These are phyloP conservation scores for Poliocrania exsul DNA, from an alignment of 2,797 vertebrate species.

Conservation along the genomic window DNA sequence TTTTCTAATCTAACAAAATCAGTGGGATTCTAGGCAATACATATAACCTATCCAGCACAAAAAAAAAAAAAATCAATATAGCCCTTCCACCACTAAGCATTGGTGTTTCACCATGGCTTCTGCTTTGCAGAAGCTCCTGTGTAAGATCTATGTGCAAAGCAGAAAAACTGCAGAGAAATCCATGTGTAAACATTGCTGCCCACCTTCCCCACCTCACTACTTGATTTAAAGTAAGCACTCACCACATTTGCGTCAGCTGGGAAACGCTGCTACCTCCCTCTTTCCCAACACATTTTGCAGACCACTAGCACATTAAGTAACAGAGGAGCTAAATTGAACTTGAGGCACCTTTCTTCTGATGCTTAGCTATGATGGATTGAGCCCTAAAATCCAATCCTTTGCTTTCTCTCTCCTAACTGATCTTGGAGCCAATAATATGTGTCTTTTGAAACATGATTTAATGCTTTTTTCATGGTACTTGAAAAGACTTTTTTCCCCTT, in stretches of 20 bases:
- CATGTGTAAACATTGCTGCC: background rate
- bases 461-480: background rate
- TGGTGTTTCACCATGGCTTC: background rate
- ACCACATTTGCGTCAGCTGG: background rate
- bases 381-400: background rate
- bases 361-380: background rate
- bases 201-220: background rate
- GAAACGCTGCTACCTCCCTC: background rate
- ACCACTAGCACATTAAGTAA: background rate
- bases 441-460: background rate
- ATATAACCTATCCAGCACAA: background rate
- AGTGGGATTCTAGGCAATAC: background rate
- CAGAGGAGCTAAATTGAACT: background rate
- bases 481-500: background rate
- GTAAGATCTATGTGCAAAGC: background rate
- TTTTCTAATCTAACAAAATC: background rate
- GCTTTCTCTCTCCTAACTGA: background rate
- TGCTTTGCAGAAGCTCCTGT: background rate
- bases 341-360: background rate
- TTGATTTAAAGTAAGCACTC: background rate
- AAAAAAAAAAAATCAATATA: background rate
- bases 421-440: background rate
- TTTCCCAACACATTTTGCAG: background rate
- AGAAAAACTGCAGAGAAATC: background rate
- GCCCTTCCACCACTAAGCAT: background rate